These are phyloP conservation scores for Borostomias antarcticus DNA, from an alignment of 2,797 vertebrate genomes.

Conservation along the genomic window DNA sequence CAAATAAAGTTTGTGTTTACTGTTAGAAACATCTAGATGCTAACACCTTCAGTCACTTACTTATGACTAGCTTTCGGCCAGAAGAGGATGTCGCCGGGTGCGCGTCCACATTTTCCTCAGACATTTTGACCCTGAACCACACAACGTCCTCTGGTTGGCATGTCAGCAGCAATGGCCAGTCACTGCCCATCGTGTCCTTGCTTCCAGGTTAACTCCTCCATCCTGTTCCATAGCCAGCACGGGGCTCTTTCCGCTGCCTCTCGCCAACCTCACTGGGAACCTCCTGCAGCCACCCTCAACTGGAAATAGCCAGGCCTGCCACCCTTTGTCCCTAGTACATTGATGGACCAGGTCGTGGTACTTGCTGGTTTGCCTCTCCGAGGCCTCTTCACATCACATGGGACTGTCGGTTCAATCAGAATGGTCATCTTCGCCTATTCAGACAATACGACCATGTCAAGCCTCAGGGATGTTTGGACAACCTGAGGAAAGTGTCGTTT, in stretches of 20 bases:
- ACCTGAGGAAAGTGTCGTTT: conserved; percentile 9
- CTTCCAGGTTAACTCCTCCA: conserved; percentile 19
- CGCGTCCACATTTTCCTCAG: conserved; percentile 14
- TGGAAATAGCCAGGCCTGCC: conserved; percentile 18
- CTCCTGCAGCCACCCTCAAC: conserved; percentile 23
- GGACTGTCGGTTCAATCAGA: conserved; percentile 11
- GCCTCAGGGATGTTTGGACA: conserved; percentile 15
- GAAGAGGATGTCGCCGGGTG: conserved; percentile 22
- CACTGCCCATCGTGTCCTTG: conserved; percentile 22
- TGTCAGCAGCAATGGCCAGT: conserved; percentile 13
- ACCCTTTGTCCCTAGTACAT: conserved; percentile 13
- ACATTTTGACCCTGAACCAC: conserved; percentile 17
- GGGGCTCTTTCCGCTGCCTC: conserved; percentile 16
- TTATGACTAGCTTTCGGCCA: conserved; percentile 17
- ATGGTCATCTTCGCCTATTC: conserved; percentile 13
- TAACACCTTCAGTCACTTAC: conserved; percentile 6
- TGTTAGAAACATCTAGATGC: no score
- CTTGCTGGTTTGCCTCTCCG: conserved; percentile 7
- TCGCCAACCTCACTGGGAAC: conserved; percentile 14
- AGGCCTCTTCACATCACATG: background rate
- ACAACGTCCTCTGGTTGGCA: conserved; percentile 17
- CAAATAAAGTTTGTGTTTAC: no score
- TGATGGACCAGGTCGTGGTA: conserved; percentile 16
- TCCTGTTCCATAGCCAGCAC: background rate
- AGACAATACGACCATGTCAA: conserved; percentile 13